Evolutionary conservation across 2,888 invertebrate species (phyloP), one percentile per base, ranked within the genome.

Genomic region (Spodoptera littoralis): DNA sequence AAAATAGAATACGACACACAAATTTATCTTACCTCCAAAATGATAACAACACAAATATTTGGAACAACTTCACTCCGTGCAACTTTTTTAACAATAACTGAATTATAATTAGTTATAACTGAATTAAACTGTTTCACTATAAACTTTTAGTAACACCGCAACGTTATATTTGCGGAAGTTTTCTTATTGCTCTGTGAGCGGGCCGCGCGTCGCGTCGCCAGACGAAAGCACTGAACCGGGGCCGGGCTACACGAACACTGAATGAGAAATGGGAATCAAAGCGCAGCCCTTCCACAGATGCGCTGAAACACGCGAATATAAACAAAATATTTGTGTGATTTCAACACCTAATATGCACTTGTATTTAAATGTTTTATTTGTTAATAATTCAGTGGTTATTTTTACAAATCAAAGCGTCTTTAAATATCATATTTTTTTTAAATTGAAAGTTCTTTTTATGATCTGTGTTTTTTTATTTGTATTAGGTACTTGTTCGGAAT

Each of bases 201-300:
- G 66, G 63, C 27, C 64, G 49, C 49, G 66, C 61, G 66, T 59
- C 65, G 64, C 62, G 71, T 53, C 60, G 51, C 65, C 74, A 70
- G 57, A 53, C 75, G 75, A 75, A 69, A 76, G 74, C 65, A 74
- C 76, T 79, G 87, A 75, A 67, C 82, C 67, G 77, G 73, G 64
- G 82, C 76, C 80, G 63, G 83, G 75, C 85, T 80, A 79, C 81
- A 76, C 84, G 82, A 85, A 81, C 80, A 90, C 90, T 90, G 89
- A 85, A 83, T 81, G 80, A 65, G 75, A 80, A 83, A 79, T 76
- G 77, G 66, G 78, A 81, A 72, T 76, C 79, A 83, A 82, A 84
- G 79, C 84, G 78, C 77, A 80, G 79, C 79, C 84, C 85, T 84
- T 85, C 81, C 82, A 80, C 71, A 77, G 76, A 76, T 79, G 82